Percentiles rank a stretch among this genome's conserved stretches.
phyloP scores from a whole-genome alignment of 2,888 invertebrate species.

The Drosophila yooni region DNA sequence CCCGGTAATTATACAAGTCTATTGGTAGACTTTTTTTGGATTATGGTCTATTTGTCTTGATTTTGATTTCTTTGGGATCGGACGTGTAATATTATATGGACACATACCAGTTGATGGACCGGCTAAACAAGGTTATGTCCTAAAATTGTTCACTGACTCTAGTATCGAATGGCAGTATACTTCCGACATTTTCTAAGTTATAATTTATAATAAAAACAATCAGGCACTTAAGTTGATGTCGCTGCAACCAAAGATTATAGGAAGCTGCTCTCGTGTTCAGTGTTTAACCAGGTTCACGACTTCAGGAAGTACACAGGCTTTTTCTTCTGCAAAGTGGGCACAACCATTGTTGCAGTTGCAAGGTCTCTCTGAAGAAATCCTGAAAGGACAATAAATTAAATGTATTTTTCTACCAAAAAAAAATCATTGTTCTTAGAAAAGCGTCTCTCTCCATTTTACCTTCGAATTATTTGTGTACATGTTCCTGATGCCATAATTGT shows the following conservation, averaged over 20 bases:
- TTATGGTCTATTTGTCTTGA: not conserved
- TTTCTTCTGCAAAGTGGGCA: not conserved
- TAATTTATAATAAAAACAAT: not conserved
- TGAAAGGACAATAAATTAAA: slow-evolving; percentile 1
- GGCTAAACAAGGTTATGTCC: not conserved
- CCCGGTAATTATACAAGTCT: not conserved
- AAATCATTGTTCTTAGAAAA: not conserved
- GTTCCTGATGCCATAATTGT: not conserved
- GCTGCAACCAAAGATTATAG: not conserved
- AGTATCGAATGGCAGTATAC: not conserved
- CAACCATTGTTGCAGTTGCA: not conserved
- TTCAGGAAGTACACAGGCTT: not conserved
- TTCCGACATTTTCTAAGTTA: not conserved
- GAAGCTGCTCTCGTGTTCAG: not conserved
- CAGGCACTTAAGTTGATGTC: not conserved
- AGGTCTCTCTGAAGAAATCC: not conserved
- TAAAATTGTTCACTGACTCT: not conserved
- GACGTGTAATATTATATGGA: not conserved
- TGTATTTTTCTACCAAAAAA: not conserved
- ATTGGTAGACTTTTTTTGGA: not conserved
- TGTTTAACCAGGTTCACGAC: slow-evolving; percentile 3
- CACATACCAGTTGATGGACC: not conserved
- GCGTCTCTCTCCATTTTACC: not conserved
- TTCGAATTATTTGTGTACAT: not conserved
- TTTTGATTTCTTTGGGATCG: not conserved